Conservation (phyloP, 2,797 vertebrate species). For the Steatocranus sp. region DNA sequence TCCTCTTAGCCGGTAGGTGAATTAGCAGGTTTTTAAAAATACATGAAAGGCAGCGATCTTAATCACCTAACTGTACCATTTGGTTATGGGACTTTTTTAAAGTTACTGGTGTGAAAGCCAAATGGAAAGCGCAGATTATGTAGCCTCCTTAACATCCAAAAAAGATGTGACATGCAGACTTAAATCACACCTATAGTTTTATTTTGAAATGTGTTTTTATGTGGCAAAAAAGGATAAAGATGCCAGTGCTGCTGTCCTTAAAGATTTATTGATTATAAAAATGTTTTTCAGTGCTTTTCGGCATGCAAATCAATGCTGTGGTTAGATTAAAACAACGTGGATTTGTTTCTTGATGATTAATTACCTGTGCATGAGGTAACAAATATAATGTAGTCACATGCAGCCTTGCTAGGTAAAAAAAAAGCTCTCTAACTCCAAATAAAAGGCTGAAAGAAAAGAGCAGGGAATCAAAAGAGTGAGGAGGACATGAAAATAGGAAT, state of each 20-base stretch:
- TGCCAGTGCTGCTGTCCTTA: not conserved
- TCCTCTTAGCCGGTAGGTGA: not conserved
- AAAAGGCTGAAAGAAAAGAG: conserved; percentile 42
- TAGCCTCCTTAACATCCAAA: not conserved
- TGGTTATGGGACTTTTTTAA: not conserved
- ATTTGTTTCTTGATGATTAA: not conserved
- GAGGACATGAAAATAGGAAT: conserved; percentile 51
- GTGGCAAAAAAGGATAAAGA: not conserved
- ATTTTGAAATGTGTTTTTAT: not conserved
- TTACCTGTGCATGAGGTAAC: not conserved
- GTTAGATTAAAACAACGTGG: not conserved
- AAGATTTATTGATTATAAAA: not conserved
- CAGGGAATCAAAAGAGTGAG: conserved; percentile 1
- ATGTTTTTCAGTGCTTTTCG: not conserved
- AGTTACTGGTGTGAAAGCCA: not conserved
- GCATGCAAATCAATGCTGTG: not conserved
- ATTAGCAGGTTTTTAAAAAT: not conserved
- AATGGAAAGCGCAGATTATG: not conserved
- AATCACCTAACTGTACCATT: not conserved
- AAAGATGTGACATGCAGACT: not conserved
- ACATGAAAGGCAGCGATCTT: not conserved
- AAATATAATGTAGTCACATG: conserved; percentile 17
- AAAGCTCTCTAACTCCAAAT: conserved; percentile 5
- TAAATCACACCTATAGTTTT: not conserved
- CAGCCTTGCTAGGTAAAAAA: not conserved